Evolutionary conservation across 2,888 invertebrate species (phyloP), one percentile per base, ranked within the genome.

Genomic region (Gymnoscelis rufifasciata): DNA sequence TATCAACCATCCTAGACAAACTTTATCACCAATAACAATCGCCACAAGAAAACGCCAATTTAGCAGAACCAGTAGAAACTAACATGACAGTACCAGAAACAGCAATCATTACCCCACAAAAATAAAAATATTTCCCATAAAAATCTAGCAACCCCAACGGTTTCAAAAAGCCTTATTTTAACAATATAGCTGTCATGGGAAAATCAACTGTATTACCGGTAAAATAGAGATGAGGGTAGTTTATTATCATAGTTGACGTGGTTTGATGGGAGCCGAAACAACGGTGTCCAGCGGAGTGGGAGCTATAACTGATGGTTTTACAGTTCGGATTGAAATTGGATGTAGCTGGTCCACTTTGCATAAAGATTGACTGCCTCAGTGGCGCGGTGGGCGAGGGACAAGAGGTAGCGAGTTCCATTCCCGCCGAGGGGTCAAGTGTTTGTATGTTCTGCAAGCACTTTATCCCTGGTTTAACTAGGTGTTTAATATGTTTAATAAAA

Each of bases 211-310:
- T 31, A 31, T 14, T 33, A 6, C 3, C 5, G 19, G 19, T 6
- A 15, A 33, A 33, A 30, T 13, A 31, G 12, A 5, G 15, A 10
- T 35, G 35, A 35, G 19, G 19, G 35, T 35, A 19, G 19, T 19
- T 19, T 35, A 19, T 5, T 10, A 10, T 10, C 3, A 19, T 6
- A 15, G 43, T 43, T 43, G 43, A 43, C 40, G 28, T 43, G 29
- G 64, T 64, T 76, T 61, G 66, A 68, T 67, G 70, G 71, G 70
- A 68, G 63, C 64, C 68, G 61, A 68, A 75, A 73, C 75, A 74
- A 74, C 62, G 45, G 38, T 42, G 51, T 26, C 77, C 73, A 74
- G 38, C 56, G 28, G 65, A 59, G 24, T 42, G 40, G 26, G 69
- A 67, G 50, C 75, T 49, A 19, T 52, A 47, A 52, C 35, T 66